phyloP scores from a whole-genome alignment of 2,888 invertebrate species.

The Luperina nickerlii region DNA sequence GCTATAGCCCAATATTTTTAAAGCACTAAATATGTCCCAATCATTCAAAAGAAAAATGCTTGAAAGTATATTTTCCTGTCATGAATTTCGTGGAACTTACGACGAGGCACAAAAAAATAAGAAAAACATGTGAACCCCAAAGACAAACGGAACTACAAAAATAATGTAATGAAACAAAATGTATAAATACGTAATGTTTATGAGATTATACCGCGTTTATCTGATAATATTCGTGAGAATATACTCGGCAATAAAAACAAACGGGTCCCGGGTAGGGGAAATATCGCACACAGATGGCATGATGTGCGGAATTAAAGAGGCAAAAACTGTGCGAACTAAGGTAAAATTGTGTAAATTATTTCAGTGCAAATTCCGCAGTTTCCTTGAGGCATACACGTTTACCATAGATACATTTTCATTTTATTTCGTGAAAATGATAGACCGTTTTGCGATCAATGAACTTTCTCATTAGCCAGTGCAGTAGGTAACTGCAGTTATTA shows the following conservation, averaged over 20 bases:
- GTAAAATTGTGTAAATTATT: slow-evolving; percentile 1
- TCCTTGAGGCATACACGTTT: not conserved
- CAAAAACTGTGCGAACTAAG: slow-evolving; percentile 14
- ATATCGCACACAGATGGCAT: slow-evolving; percentile 28
- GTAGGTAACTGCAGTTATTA: not conserved
- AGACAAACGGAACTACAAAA: slow-evolving; percentile 19
- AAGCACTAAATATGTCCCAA: not conserved
- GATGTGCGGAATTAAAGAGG: slow-evolving; percentile 28
- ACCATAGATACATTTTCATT: not conserved
- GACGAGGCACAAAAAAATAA: slow-evolving; percentile 2
- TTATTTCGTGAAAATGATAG: slow-evolving; percentile 12
- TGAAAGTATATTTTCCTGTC: not conserved
- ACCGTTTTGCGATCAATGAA: not conserved
- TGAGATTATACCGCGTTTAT: slow-evolving; percentile 50
- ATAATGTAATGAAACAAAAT: slow-evolving; percentile 29
- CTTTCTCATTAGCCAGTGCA: not conserved
- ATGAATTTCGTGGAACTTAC: not conserved
- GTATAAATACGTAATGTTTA: slow-evolving; percentile 54
- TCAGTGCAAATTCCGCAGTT: not conserved
- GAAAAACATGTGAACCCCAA: slow-evolving; percentile 11
- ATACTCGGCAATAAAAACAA: slow-evolving; percentile 49
- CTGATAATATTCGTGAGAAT: slow-evolving; percentile 57
- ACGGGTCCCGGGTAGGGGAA: not conserved
- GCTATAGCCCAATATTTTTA: not conserved
- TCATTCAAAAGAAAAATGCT: not conserved